A percentile compares a stretch with the other conserved stretches of the same genome.
Conservation (phyloP, 2,797 vertebrate species). For the Lindbergichthys nudifrons region DNA sequence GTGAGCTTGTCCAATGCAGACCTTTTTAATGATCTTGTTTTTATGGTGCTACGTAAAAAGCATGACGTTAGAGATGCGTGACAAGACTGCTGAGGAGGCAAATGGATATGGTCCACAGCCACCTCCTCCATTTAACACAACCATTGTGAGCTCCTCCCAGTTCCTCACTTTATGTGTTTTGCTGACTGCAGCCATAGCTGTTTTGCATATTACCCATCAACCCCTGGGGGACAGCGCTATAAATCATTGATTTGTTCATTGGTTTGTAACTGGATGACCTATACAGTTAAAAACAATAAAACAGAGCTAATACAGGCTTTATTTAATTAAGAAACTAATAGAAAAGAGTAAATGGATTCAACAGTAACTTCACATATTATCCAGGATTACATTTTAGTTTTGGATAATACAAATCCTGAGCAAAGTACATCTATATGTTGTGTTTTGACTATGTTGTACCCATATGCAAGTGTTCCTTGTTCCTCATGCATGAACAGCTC, state of each 20-base stretch:
- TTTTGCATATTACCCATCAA: slow-evolving; percentile 77
- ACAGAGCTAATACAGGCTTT: slow-evolving; percentile 5
- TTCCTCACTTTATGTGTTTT: slow-evolving; percentile 57
- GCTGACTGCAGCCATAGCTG: slow-evolving; percentile 65
- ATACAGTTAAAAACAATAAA: slow-evolving; percentile 19
- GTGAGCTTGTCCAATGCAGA: slow-evolving; percentile 50
- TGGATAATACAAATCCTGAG: background rate
- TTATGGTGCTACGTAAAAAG: slow-evolving; percentile 69
- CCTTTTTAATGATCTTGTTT: slow-evolving; percentile 63
- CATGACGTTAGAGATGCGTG: slow-evolving; percentile 56
- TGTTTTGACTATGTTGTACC: background rate
- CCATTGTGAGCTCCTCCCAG: slow-evolving; percentile 50
- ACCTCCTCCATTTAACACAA: slow-evolving; percentile 38
- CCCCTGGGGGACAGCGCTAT: slow-evolving; percentile 30
- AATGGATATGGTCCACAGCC: slow-evolving; percentile 55
- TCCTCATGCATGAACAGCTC: background rate
- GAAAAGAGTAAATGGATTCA: background rate
- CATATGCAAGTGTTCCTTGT: background rate
- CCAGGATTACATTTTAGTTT: background rate
- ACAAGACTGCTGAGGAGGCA: slow-evolving; percentile 77
- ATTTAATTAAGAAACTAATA: background rate
- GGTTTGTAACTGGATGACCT: slow-evolving; percentile 46
- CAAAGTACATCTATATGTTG: background rate
- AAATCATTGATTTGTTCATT: slow-evolving; percentile 62
- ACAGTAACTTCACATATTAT: background rate